Evolutionary conservation across 2,888 invertebrate genomes (phyloP).

Genomic region (Pseudoips prasinana): DNA sequence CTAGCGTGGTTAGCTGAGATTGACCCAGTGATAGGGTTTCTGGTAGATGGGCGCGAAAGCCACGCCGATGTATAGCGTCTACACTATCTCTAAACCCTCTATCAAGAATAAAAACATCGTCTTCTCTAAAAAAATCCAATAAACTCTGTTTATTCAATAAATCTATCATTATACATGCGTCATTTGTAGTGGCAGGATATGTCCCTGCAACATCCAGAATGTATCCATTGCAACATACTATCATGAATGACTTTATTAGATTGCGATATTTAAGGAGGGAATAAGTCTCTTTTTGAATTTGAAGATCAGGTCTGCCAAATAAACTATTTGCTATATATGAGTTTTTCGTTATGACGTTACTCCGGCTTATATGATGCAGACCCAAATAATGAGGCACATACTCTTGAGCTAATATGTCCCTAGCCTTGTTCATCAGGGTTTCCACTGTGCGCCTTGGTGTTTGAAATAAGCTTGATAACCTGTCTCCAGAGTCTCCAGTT

Average conservation of each 20-base stretch:
- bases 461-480: constrained; percentile 9
- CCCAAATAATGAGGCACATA: constrained; percentile 9
- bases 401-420: constrained; percentile 10
- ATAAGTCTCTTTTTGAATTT: constrained; percentile 5
- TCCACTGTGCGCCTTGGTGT: constrained; percentile 13
- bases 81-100: constrained; percentile 6
- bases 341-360: constrained; percentile 6
- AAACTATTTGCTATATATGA: constrained; percentile 7
- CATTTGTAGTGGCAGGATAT: constrained; percentile 10
- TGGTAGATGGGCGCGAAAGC: constrained; percentile 9
- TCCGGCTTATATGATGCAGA: constrained; percentile 8
- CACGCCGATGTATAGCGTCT: constrained; percentile 6
- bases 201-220: constrained; percentile 6
- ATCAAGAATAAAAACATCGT: constrained; percentile 3
- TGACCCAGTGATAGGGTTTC: constrained; percentile 5
- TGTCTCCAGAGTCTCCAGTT: constrained; percentile 7
- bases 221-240: constrained; percentile 7
- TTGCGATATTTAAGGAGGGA: constrained; percentile 1
- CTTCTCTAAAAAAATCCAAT: constrained; percentile 3
- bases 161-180: neutral
- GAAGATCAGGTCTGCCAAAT: constrained; percentile 8
- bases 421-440: constrained; percentile 13
- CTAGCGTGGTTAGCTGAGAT: neutral
- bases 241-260: constrained; percentile 4
- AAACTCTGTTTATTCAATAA: constrained; percentile 4